phyloP scores from a whole-genome alignment of 2,888 invertebrate genomes.

The Tinea semifulvella region DNA sequence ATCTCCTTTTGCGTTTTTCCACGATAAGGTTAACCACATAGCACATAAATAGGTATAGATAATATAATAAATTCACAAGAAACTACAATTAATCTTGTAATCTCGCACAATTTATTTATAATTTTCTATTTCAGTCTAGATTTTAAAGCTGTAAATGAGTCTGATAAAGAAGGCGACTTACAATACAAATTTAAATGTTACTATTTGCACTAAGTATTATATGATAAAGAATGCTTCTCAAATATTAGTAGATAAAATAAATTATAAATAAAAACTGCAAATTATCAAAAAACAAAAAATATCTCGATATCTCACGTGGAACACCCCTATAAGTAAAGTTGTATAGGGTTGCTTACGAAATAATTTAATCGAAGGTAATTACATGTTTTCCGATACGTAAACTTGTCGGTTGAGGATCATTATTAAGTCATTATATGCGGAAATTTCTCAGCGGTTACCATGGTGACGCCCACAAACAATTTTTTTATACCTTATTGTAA shows the following conservation, averaged over 20 bases:
- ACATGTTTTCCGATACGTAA: slow-evolving; percentile 52
- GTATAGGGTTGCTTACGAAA: slow-evolving; percentile 25
- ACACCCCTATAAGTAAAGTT: slow-evolving; percentile 25
- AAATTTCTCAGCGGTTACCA: slow-evolving; percentile 43
- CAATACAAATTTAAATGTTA: no score
- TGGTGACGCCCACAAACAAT: slow-evolving; percentile 42
- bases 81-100: no score
- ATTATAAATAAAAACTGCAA: background rate
- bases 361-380: slow-evolving; percentile 43
- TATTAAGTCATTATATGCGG: slow-evolving; percentile 38
- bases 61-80: no score
- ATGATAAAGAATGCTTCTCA: background rate
- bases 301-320: background rate
- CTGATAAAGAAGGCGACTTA: no score
- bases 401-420: slow-evolving; percentile 48
- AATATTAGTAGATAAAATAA: background rate
- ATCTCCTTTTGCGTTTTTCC: no score
- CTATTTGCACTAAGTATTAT: no score
- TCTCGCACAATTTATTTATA: no score
- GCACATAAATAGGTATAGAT: no score
- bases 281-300: background rate
- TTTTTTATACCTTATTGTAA: slow-evolving; percentile 23
- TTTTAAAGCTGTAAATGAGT: no score
- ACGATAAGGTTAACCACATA: no score
- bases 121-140: no score